phyloP scores from a whole-genome alignment of 2,113 vertebrate genomes.

The Gymnobelideus leadbeateri region DNA sequence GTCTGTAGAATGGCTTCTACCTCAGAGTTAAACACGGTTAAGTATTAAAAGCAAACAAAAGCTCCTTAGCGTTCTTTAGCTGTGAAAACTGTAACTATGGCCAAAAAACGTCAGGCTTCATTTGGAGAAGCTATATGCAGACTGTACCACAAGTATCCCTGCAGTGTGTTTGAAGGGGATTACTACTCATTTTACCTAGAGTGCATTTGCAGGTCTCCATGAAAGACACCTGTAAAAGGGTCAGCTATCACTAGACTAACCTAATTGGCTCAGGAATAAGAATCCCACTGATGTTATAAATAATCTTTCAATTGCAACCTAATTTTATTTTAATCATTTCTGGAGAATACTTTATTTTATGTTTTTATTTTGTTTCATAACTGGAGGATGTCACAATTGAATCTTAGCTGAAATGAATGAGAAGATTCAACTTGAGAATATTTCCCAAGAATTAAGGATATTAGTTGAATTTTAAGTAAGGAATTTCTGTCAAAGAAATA shows the following conservation, averaged over 20 bases:
- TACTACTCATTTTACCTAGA: background rate
- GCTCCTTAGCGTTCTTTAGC: constrained; percentile 32
- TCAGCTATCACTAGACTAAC: constrained; percentile 6
- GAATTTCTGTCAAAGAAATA: constrained; percentile 45
- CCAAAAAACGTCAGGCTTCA: background rate
- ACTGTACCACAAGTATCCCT: background rate
- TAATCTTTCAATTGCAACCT: background rate
- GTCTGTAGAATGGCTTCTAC: constrained; percentile 63
- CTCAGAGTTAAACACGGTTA: constrained; percentile 48
- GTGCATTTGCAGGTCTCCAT: background rate
- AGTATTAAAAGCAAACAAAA: constrained; percentile 32
- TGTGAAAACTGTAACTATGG: constrained; percentile 35
- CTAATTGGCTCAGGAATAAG: constrained; percentile 41
- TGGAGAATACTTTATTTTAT: constrained; percentile 37
- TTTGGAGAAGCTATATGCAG: constrained; percentile 38
- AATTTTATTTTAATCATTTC: constrained; percentile 32
- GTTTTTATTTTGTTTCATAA: constrained; percentile 45
- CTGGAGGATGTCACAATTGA: too few relatives aligned
- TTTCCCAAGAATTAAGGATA: constrained; percentile 37
- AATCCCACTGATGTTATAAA: constrained; percentile 42
- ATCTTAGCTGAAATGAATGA: constrained; percentile 50
- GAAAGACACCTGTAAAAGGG: constrained; percentile 30
- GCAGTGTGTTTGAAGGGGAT: background rate
- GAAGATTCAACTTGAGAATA: constrained; percentile 37
- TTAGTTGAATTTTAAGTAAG: constrained; percentile 42